Base-by-base conservation (phyloP, 2,113 vertebrate species). In the Columbina picui region DNA sequence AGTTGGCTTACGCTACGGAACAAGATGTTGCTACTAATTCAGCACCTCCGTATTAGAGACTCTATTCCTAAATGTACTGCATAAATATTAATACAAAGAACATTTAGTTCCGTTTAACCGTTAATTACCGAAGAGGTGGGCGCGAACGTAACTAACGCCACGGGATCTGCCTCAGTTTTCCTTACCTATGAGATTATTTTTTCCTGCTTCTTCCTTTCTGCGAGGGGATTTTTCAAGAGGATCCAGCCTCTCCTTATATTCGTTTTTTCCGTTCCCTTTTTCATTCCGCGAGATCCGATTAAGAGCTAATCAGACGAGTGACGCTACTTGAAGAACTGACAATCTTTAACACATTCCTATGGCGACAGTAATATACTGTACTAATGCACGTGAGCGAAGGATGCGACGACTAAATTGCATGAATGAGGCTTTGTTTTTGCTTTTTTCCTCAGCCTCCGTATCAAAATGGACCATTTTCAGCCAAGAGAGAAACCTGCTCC, bases 281-380 rank as follows among this genome's bases (percentile, higher is more conserved):
- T 88, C 94, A 82, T 94, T 97, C 97, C 94, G 69, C 92, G 80
- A 82, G 90, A 97, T 97, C 96, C 97, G 98, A 97, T 98, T 98
- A 98, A 96, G 94, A 97, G 94, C 95, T 97, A 98, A 98, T 97
- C 98, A 97, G 97, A 96, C 73, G 45, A 96, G 93, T 97, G 68
- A 98, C 88, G 98, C 97, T 98, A 98, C 98, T 98, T 97, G 98
- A 97, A 97, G 97, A 97, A 97, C 96, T 77, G 96, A 96, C 97
- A 93, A 97, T 94, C 97, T 96, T 91, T 83, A 94, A 98, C 98
- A 98, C 98, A 98, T 98, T 98, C 98, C 98, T 98, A 98, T 98
- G 98, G 98, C 98, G 97, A 99, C 99, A 99, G 99, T 99, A 99
- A 99, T 99, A 99, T 99, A 99, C 99, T 99, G 99, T 99, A 99